Conservation (phyloP, 1,140 invertebrate genomes). For the Ridgeia piscesae region DNA sequence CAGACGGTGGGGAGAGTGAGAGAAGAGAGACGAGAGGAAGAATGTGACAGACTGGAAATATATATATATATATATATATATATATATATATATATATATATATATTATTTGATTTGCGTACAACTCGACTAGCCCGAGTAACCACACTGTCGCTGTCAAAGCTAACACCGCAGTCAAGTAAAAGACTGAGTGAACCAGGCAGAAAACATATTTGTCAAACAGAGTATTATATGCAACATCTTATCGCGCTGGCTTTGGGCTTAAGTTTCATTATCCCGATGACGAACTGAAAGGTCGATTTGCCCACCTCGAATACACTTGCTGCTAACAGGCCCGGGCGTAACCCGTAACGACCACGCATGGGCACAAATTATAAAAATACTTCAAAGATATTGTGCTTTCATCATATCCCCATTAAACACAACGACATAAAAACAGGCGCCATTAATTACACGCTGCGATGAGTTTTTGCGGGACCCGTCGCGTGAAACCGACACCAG, state of each 20-base stretch:
- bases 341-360: neutral
- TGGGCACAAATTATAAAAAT: neutral
- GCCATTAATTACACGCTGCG: neutral
- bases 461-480: neutral
- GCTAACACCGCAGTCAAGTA: no score
- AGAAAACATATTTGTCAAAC: no score
- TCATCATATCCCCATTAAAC: neutral
- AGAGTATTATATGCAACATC: neutral
- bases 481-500: neutral
- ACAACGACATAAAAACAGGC: neutral
- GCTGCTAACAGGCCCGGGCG: neutral
- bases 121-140: no score
- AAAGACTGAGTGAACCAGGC: no score
- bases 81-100: no score
- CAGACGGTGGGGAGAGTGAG: no score
- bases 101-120: no score
- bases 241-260: neutral
- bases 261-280: neutral
- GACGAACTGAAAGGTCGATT: neutral
- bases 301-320: neutral
- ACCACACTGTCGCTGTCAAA: no score
- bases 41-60: no score
- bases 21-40: no score
- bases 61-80: no score
- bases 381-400: neutral